A percentile compares a stretch with the other conserved stretches of the same genome.
phyloP scores from a whole-genome alignment of 2,888 invertebrate genomes.

The Xanthorhoe designata region DNA sequence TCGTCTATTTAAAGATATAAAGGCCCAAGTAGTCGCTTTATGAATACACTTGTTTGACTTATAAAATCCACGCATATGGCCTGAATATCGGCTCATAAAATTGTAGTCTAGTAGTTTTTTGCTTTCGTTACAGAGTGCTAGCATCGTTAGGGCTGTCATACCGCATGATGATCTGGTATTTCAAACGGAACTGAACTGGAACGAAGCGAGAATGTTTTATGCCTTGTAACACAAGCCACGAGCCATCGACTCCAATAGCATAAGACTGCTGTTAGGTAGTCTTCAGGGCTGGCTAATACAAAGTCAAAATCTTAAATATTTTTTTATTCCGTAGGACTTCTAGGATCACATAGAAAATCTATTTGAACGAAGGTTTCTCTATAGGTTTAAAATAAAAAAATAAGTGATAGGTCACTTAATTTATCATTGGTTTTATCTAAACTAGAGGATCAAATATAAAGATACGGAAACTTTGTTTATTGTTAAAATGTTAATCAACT shows the following conservation, averaged over 20 bases:
- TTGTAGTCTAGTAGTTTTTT: not conserved
- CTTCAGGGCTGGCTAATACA: constrained; percentile 14
- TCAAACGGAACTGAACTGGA: constrained; percentile 24
- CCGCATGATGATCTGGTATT: constrained; percentile 11
- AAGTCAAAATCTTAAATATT: not conserved
- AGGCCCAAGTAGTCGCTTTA: too few species aligned
- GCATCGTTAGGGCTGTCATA: constrained; percentile 20
- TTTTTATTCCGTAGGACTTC: not conserved
- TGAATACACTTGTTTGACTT: too few species aligned
- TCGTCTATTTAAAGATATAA: too few species aligned
- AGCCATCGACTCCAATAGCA: constrained; percentile 32
- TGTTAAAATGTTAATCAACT: too few species aligned
- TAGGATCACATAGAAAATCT: not conserved
- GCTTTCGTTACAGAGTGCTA: constrained; percentile 3
- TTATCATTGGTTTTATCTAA: too few species aligned
- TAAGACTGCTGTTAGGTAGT: constrained; percentile 11
- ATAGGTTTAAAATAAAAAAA: too few species aligned
- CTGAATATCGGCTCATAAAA: not conserved
- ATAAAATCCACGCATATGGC: too few species aligned
- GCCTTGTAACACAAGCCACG: constrained; percentile 31
- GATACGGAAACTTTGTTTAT: too few species aligned
- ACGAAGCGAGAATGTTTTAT: constrained; percentile 26
- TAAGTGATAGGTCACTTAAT: too few species aligned
- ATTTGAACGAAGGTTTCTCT: too few species aligned
- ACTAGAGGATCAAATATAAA: too few species aligned